phyloP scores from a whole-genome alignment of 1,140 invertebrate genomes.

The Cryptotermes secundus region DNA sequence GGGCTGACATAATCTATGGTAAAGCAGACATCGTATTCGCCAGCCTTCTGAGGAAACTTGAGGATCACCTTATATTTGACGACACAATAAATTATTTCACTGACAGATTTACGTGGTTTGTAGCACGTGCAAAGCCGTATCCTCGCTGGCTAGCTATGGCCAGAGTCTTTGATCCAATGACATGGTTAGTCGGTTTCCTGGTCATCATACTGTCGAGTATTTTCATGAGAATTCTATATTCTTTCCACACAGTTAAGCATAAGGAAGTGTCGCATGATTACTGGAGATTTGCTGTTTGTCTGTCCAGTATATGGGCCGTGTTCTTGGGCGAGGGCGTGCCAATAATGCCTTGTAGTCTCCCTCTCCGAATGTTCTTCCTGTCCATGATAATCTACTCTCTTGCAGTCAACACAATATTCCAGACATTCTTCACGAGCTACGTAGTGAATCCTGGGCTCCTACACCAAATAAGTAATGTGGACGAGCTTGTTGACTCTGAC shows the following conservation, averaged over 20 bases:
- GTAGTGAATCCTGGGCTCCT: neutral
- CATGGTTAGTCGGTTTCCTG: neutral
- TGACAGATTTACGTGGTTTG: neutral
- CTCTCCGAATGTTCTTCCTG: neutral
- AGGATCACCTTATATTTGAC: neutral
- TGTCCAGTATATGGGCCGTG: neutral
- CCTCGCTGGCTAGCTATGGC: neutral
- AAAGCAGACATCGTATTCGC: neutral
- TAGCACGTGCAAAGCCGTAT: neutral
- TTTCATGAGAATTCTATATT: neutral
- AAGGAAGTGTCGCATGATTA: neutral
- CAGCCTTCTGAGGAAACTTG: neutral
- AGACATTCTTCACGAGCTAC: conserved; percentile 1
- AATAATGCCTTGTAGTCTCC: neutral
- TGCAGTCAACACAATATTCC: neutral
- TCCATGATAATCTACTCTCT: neutral
- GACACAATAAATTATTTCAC: neutral
- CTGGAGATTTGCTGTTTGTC: neutral
- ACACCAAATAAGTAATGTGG: neutral
- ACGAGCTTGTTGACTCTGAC: neutral
- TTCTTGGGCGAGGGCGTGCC: neutral
- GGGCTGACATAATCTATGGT: neutral
- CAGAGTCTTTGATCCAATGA: neutral
- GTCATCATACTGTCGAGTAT: neutral
- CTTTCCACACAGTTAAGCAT: neutral